Evolutionary conservation across 2,113 vertebrate species (phyloP), one percentile per base, ranked within the genome.

Genomic region (Stictonetta naevosa): DNA sequence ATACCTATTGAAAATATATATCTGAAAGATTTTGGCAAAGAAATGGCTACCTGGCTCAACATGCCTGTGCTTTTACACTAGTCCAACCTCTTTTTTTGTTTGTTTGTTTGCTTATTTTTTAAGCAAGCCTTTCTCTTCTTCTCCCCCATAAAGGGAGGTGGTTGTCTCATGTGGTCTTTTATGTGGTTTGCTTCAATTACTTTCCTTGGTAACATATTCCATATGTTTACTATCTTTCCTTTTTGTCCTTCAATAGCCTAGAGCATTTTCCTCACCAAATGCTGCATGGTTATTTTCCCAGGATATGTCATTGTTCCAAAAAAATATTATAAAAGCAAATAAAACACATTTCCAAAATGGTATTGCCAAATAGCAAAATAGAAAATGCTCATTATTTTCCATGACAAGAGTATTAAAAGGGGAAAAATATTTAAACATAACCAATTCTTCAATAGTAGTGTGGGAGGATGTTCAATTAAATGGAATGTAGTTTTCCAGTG

Each of bases 141-240:
- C 77, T 91, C 79, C 20, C 3, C 7, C 38, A 56, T 86, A 91
- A 93, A 94, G 90, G 83, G 72, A 92, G 36, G 25, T 93, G 73
- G 59, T 84, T 96, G 62, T 96, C 78, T 96, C 36, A 86, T 48
- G 42, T 76, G 77, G 42, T 96, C 34, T 96, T 95, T 95, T 96
- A 83, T 94, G 72, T 28, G 69, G 36, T 95, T 97, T 93, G 22
- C 87, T 95, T 97, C 78, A 73, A 12, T 81, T 26, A 34, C 48
- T 96, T 97, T 95, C 53, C 79, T 48, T 48, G 56, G 42, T 96
- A 97, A 96, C 82, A 62, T 84, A 83, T 94, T 94, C 96, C 96
- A 96, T 96, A 96, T 97, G 95, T 90, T 95, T 93, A 72, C 42
- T 46, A 33, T 75, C 34, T 76, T 36, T 8, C 4, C 42, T 94